Conservation (phyloP, 2,113 vertebrate genomes). For the Micronycteris hirsuta region DNA sequence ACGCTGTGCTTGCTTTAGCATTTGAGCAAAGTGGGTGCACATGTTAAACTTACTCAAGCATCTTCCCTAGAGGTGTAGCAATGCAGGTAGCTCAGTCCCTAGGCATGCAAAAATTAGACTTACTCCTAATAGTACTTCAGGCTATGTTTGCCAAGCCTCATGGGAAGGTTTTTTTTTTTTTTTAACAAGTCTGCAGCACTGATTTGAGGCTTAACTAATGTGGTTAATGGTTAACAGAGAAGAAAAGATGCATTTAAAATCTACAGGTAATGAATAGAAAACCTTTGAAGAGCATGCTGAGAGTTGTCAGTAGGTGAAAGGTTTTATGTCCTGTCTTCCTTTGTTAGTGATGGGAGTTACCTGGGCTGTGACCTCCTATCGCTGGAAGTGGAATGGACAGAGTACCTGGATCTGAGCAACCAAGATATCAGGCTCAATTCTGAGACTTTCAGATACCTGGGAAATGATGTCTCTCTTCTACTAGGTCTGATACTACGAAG, state of each 20-base stretch:
- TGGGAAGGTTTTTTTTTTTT: constrained; percentile 40
- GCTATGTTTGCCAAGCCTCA: constrained; percentile 35
- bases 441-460: not conserved
- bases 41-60: not conserved
- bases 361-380: not conserved
- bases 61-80: not conserved
- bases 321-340: not conserved
- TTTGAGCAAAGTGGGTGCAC: not conserved
- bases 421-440: not conserved
- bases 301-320: not conserved
- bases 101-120: not conserved
- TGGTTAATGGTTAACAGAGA: constrained; percentile 49
- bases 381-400: not conserved
- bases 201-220: constrained; percentile 49
- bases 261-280: not conserved
- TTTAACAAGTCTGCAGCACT: constrained; percentile 59
- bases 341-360: not conserved
- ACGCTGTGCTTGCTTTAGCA: not conserved
- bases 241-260: not conserved
- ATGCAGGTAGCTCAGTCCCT: not conserved
- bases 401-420: not conserved
- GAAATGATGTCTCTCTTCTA: not conserved
- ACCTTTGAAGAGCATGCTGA: not conserved
- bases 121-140: constrained; percentile 38
- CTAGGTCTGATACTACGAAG: not conserved